Percentiles rank a stretch among this genome's conserved stretches.
phyloP scores from a whole-genome alignment of 2,797 vertebrate species.

The Melanotaenia trifasciata region DNA sequence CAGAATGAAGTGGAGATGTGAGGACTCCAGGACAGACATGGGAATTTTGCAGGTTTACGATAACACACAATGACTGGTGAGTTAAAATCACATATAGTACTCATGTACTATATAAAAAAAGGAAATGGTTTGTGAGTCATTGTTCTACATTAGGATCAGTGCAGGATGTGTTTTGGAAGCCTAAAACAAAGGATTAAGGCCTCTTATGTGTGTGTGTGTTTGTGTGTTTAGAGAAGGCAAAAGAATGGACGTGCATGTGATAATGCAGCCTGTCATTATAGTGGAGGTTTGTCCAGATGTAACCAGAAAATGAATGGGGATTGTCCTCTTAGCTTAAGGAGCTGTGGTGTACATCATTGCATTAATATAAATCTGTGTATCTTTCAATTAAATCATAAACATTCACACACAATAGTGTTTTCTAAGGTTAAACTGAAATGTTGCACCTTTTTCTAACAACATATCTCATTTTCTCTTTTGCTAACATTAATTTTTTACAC shows the following conservation, averaged over 20 bases:
- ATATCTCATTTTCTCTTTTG: constrained; percentile 9
- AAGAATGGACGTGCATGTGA: too few relatives aligned
- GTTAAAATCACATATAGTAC: constrained; percentile 16
- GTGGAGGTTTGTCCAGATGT: too few relatives aligned
- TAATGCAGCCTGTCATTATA: too few relatives aligned
- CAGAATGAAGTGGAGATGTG: constrained; percentile 25
- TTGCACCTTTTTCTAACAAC: not conserved
- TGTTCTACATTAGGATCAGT: constrained; percentile 51
- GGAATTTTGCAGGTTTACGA: constrained; percentile 42
- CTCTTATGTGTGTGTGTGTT: too few relatives aligned
- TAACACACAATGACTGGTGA: constrained; percentile 35
- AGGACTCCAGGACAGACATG: constrained; percentile 46
- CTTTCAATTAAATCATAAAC: too few relatives aligned
- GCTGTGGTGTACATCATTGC: too few relatives aligned
- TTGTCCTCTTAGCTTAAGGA: too few relatives aligned
- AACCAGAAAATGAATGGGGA: too few relatives aligned
- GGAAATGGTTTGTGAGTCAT: constrained; percentile 54
- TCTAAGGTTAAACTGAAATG: not conserved
- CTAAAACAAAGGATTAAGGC: constrained; percentile 60
- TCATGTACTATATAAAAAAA: constrained; percentile 13
- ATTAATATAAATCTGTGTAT: too few relatives aligned
- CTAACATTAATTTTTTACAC: not conserved
- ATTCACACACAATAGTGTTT: not conserved
- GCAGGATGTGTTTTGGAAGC: constrained; percentile 52
- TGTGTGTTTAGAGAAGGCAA: too few relatives aligned